Evolutionary conservation across 2,797 vertebrate genomes (phyloP).

Genomic region (Peromyscus nudipes): DNA sequence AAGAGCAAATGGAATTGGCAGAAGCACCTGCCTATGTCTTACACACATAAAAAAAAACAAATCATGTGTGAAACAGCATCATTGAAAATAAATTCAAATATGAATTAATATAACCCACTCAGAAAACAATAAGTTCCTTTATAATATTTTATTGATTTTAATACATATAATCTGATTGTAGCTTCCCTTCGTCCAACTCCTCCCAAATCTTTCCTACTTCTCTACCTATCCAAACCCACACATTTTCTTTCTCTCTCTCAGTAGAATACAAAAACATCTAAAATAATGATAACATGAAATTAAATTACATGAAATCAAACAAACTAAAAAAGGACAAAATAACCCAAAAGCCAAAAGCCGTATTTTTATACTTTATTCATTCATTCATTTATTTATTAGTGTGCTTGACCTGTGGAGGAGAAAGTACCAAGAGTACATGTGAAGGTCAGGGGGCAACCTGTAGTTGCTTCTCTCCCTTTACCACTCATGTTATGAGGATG

Average conservation of each 20-base stretch:
- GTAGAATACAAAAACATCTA: neutral
- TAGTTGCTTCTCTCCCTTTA: neutral
- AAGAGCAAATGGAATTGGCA: neutral
- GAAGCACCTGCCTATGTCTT: neutral
- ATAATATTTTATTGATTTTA: neutral
- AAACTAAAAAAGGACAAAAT: neutral
- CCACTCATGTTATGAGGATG: neutral
- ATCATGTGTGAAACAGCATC: neutral
- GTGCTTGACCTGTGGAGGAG: accelerated
- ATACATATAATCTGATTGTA: neutral
- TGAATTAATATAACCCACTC: neutral
- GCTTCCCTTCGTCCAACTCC: neutral
- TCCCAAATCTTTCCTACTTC: neutral
- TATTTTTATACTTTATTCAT: neutral
- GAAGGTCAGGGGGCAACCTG: neutral
- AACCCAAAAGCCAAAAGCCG: too few species aligned
- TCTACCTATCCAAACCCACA: neutral
- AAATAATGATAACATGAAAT: neutral
- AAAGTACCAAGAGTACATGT: neutral
- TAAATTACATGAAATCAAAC: neutral
- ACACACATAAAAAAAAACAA: neutral
- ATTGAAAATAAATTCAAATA: neutral
- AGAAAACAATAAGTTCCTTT: neutral
- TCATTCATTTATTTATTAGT: too few species aligned
- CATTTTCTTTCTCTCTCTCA: neutral